Evolutionary conservation across 2,797 vertebrate genomes (phyloP), one percentile per base, ranked within the genome.

Genomic region (Tapera naevia): DNA sequence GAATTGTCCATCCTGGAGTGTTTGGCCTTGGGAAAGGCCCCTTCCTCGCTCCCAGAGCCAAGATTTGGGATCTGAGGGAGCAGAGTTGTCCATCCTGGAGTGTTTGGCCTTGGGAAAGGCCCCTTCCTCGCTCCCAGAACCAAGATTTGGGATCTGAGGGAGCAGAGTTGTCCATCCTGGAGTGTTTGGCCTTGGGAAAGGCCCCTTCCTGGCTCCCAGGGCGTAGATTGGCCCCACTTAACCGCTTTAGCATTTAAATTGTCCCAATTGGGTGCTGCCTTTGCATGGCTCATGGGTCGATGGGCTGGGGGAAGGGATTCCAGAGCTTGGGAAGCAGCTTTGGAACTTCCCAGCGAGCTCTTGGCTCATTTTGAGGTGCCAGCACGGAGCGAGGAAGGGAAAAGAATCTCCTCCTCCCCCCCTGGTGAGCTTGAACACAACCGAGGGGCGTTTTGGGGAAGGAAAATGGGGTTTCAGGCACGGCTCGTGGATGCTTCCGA

Each of bases 171-270:
- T 43, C 43, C 43, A 43, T 43, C 43, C 43, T 17, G 16, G 46
- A 57, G 60, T n/a, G 10, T 70, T 57, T 65, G 72, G 69, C 62
- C 58, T 33, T 51, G 67, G 60, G 60, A 72, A 56, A 67, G n/a
- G 19, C 65, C 65, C 58, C 65, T 37, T 50, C 16, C 13, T 7
- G 24, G 24, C 57, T 56, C 28, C 30, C 64, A 27, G 54, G 80
- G 60, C 48, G 60, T 85, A 58, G 84, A 91, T 93, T 80, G 89
- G 35, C 79, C 76, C 83, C 86, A 85, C 78, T 95, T 93, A 92
- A 90, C 71, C 53, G 27, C 39, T 86, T 92, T 94, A 83, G 90
- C 92, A 94, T 94, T 94, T 91, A 86, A 95, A 94, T 95, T 18
- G 90, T 9, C 67, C 67, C 72, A 4, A 11, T 43, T 35, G 53